These are phyloP conservation scores for Ploceus nigricollis DNA, from an alignment of 2,113 vertebrate genomes.

Conservation along the genomic window DNA sequence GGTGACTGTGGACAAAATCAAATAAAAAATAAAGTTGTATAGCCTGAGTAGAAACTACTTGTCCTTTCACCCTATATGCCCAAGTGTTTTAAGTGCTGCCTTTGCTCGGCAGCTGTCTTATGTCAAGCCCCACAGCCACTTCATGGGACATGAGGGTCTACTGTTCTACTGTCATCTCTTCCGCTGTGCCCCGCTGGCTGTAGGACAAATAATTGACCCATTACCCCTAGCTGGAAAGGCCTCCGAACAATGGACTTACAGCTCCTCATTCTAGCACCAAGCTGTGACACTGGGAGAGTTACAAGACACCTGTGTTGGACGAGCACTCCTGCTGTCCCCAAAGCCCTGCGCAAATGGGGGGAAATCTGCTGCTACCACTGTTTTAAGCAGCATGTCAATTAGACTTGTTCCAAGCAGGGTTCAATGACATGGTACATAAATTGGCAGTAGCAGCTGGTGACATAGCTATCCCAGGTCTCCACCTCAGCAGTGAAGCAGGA, in stretches of 20 bases:
- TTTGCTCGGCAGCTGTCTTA: neutral
- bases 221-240: neutral
- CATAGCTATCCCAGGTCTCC: neutral
- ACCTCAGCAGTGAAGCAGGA: neutral
- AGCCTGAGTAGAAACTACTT: neutral
- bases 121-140: neutral
- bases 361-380: neutral
- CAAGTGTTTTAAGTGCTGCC: neutral
- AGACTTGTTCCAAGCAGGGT: neutral
- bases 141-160: neutral
- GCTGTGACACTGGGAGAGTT: neutral
- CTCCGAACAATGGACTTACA: neutral
- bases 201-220: neutral
- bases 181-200: neutral
- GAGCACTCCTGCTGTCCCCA: neutral
- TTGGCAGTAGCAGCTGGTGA: neutral
- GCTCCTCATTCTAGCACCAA: neutral
- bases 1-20: neutral
- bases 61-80: neutral
- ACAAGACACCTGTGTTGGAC: neutral
- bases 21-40: neutral
- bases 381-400: neutral
- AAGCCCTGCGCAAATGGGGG: neutral
- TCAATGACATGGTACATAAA: neutral
- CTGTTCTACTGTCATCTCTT: neutral